Base-by-base conservation (phyloP, 2,888 invertebrate species). In the Axea sp. region DNA sequence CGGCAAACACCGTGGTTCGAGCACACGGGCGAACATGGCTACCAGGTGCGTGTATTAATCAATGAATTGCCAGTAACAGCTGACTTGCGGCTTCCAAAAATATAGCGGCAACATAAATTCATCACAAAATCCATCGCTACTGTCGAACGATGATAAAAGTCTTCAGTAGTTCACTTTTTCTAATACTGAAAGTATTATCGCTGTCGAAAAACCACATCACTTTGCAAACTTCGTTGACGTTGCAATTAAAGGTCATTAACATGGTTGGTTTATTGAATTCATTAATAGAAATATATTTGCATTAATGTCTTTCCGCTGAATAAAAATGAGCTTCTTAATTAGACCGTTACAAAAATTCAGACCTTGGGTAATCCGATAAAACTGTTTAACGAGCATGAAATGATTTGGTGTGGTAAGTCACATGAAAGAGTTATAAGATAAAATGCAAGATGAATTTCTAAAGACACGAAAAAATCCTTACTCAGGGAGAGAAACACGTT, bases 11-110 rank as follows among this genome's bases (percentile, higher is more conserved):
- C 57, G 31, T 11, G 33, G 35, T 19, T 49, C 55, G 53, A 31
- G 47, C 53, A 26, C 41, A 30, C 30, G 6, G 59, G 35, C 31
- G 53, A 35, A 51, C 73, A 67, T 31, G 71, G 49, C 57, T 69
- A 64, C 64, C 51, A 49, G 59, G 62, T 57, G 67, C 60, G 68
- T 64, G 72, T 62, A 68, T 69, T 73, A 75, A 76, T 75, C 73
- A 65, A 73, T 57, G 69, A 39, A 31, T 57, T 57, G 68, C 64
- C 53, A 74, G 62, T 73, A 62, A 55, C 68, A 74, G 73, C 73
- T 73, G 73, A 71, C 69, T 76, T 71, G 73, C 65, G 65, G 73
- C 65, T 55, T 60, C 60, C 43, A 43, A 73, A 73, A 73, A 73
- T 67, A 35, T 55, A 67, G 49, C 47, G 60, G 7, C 53, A 15